Evolutionary conservation across 2,797 vertebrate genomes (phyloP).

Genomic region (Arremon aurantiirostris): DNA sequence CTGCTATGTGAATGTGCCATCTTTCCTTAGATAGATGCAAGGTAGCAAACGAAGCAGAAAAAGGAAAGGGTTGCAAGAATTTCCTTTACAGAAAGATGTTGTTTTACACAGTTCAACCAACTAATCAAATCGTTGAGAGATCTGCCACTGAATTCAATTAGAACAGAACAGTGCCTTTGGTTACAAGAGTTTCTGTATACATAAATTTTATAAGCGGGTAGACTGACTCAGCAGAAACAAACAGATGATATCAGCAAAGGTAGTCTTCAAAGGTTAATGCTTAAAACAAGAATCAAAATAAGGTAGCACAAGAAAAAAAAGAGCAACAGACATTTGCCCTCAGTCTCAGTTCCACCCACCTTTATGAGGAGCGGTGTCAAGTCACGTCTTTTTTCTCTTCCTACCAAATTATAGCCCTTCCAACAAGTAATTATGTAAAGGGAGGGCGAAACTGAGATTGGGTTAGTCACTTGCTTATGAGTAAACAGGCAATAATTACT

Average conservation of each 20-base stretch:
- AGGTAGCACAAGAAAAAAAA: constrained; percentile 38
- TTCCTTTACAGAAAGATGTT: constrained; percentile 10
- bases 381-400: constrained; percentile 45
- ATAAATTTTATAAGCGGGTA: constrained; percentile 35
- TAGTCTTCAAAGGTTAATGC: constrained; percentile 63
- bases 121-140: constrained; percentile 36
- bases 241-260: constrained; percentile 68
- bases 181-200: constrained; percentile 63
- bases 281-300: constrained; percentile 61
- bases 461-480: constrained; percentile 50
- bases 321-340: constrained; percentile 42
- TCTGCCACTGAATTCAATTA: constrained; percentile 52
- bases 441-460: constrained; percentile 10
- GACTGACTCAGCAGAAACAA: constrained; percentile 69
- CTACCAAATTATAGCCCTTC: constrained; percentile 54
- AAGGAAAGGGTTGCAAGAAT: constrained; percentile 36
- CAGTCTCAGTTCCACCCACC: constrained; percentile 52
- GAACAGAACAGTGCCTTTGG: constrained; percentile 61
- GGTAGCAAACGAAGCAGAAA: constrained; percentile 44
- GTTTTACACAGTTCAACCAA: constrained; percentile 14
- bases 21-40: constrained; percentile 32
- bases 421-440: constrained; percentile 30
- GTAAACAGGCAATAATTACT: constrained; percentile 37
- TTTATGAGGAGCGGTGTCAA: constrained; percentile 41
- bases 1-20: constrained; percentile 13